phyloP scores from a whole-genome alignment of 2,888 invertebrate species.

The Boloria selene region DNA sequence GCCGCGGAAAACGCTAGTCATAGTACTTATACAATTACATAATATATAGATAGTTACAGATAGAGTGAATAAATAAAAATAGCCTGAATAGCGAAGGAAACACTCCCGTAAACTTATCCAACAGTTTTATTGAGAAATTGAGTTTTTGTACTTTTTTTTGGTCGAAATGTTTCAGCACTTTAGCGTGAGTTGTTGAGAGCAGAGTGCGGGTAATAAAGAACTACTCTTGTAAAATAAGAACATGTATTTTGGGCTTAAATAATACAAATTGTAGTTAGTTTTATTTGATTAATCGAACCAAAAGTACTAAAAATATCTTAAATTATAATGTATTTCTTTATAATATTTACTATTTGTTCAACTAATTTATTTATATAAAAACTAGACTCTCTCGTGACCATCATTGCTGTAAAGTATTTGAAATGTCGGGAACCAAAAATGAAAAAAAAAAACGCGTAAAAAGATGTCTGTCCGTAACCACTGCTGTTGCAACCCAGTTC shows the following conservation, averaged over 20 bases:
- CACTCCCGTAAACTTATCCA: conserved; percentile 25
- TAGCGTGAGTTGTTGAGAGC: conserved; percentile 28
- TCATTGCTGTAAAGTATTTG: no score
- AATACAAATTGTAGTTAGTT: neutral
- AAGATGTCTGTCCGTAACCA: no score
- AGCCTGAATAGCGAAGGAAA: conserved; percentile 14
- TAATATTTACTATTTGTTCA: no score
- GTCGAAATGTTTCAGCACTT: conserved; percentile 33
- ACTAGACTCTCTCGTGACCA: neutral
- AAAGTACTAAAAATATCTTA: no score
- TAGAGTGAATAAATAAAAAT: neutral
- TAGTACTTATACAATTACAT: neutral
- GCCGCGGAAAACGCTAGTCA: no score
- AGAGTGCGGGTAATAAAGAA: conserved; percentile 23
- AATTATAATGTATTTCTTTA: no score
- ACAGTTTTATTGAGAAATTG: conserved; percentile 35
- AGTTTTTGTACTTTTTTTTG: conserved; percentile 31
- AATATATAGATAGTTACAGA: neutral
- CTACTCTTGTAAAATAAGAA: conserved; percentile 6
- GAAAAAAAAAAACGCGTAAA: no score
- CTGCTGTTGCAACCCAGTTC: no score
- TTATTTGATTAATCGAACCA: no score
- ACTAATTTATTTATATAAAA: no score
- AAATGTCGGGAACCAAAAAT: no score
- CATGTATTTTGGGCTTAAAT: conserved; percentile 5